A percentile compares a stretch with the other conserved stretches of the same genome.
These are phyloP conservation scores for Anneissia japonica DNA, from an alignment of 35 echinoderm and acorn worm species.

Conservation along the genomic window DNA sequence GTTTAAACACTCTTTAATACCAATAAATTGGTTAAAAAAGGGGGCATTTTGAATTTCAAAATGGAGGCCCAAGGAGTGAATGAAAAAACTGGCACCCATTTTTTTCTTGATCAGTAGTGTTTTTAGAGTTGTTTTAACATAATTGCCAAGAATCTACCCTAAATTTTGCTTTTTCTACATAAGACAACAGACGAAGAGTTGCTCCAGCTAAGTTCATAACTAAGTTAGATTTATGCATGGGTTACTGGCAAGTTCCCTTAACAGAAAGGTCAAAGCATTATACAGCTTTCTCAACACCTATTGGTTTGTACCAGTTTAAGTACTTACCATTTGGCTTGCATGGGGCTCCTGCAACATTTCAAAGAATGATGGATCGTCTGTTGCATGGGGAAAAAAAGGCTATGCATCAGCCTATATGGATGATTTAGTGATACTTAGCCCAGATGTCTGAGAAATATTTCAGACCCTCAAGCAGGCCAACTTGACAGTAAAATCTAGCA, in stretches of 20 bases:
- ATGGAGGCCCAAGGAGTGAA: too few relatives aligned
- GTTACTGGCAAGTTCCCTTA: conserved; percentile 33
- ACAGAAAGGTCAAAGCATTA: conserved; percentile 3
- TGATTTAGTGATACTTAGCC: conserved; percentile 32
- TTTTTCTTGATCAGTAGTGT: too few relatives aligned
- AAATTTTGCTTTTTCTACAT: too few relatives aligned
- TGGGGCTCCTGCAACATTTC: conserved; percentile 28
- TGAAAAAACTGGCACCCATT: too few relatives aligned
- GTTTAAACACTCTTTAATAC: too few relatives aligned
- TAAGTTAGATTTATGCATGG: conserved; percentile 7
- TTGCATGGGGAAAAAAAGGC: background rate
- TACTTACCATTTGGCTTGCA: conserved; percentile 23
- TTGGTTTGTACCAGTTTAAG: conserved; percentile 17
- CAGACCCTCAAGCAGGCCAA: conserved; percentile 11
- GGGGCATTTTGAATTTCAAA: too few relatives aligned
- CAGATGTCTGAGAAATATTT: conserved; percentile 11
- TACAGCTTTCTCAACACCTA: conserved; percentile 9
- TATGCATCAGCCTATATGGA: conserved; percentile 52
- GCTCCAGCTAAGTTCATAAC: too few relatives aligned
- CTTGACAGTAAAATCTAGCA: conserved; percentile 41
- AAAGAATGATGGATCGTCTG: conserved; percentile 23
- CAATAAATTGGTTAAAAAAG: too few relatives aligned
- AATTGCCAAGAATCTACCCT: too few relatives aligned
- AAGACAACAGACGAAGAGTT: too few relatives aligned
- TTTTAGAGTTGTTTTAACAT: too few relatives aligned